Evolutionary conservation across 2,797 vertebrate species (phyloP).

Genomic region (Phyllotis vaccarum): DNA sequence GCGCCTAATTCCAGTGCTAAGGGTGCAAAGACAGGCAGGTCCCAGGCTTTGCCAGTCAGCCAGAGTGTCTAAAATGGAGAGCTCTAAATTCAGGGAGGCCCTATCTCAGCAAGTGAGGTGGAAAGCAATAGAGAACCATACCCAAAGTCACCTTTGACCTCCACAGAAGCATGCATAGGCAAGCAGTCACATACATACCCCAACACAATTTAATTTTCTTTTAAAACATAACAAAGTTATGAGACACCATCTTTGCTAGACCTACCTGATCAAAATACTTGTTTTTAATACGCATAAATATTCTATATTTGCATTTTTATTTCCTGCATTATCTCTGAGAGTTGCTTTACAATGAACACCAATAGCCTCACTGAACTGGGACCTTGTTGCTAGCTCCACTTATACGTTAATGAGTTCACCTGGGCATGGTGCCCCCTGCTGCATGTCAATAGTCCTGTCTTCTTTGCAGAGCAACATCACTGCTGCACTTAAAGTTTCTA

Average conservation of each 20-base stretch:
- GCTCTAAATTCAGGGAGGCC: not conserved
- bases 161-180: not conserved
- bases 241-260: conserved; percentile 24
- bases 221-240: not conserved
- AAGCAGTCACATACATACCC: not conserved
- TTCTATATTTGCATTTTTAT: not conserved
- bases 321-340: not conserved
- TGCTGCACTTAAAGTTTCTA: conserved; percentile 43
- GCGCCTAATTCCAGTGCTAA: not conserved
- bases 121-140: not conserved
- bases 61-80: not conserved
- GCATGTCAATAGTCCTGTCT: not conserved
- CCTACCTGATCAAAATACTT: not conserved
- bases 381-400: not conserved
- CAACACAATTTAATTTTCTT: not conserved
- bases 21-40: not conserved
- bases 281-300: not conserved
- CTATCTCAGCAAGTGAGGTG: not conserved
- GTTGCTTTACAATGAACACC: not conserved
- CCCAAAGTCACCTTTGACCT: not conserved
- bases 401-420: not conserved
- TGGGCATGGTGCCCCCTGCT: not conserved
- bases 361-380: not conserved
- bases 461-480: conserved; percentile 16
- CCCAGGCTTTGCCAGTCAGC: not conserved